Percentiles rank a stretch among this genome's conserved stretches.
Evolutionary conservation across 2,888 invertebrate genomes (phyloP).

Genomic region (Tortricodes alternella): DNA sequence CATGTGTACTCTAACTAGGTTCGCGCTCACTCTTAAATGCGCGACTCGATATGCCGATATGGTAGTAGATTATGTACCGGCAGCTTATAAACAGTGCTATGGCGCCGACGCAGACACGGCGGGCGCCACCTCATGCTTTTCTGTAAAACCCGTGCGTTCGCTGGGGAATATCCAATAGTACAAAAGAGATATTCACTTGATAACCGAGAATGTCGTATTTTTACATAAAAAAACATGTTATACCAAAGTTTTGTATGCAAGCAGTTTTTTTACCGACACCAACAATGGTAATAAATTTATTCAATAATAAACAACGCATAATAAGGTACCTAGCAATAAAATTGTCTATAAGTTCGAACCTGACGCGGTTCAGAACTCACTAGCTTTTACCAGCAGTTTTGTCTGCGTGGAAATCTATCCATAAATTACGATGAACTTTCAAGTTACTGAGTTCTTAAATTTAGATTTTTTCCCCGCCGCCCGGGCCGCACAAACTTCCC

Average conservation of each 20-base stretch:
- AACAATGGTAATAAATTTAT: too few relatives aligned
- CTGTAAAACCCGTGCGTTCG: constrained; percentile 50
- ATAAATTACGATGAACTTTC: too few relatives aligned
- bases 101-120: constrained; percentile 31
- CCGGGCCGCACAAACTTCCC: too few relatives aligned
- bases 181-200: constrained; percentile 16
- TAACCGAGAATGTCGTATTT: constrained; percentile 1
- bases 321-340: too few relatives aligned
- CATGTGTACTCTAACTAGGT: constrained; percentile 50
- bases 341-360: too few relatives aligned
- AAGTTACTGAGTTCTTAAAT: too few relatives aligned
- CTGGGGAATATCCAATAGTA: constrained; percentile 46
- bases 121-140: constrained; percentile 37
- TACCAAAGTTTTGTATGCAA: background rate
- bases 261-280: background rate
- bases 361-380: too few relatives aligned
- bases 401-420: too few relatives aligned
- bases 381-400: too few relatives aligned
- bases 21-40: constrained; percentile 42
- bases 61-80: constrained; percentile 34
- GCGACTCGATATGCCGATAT: constrained; percentile 56
- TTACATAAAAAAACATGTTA: background rate
- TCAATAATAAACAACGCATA: too few relatives aligned
- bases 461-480: too few relatives aligned
- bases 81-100: constrained; percentile 29